Percentiles rank a stretch among this genome's conserved stretches.
These are phyloP conservation scores for Caenorhabditis sp. DNA, from an alignment of 2,888 invertebrate species.

Conservation along the genomic window DNA sequence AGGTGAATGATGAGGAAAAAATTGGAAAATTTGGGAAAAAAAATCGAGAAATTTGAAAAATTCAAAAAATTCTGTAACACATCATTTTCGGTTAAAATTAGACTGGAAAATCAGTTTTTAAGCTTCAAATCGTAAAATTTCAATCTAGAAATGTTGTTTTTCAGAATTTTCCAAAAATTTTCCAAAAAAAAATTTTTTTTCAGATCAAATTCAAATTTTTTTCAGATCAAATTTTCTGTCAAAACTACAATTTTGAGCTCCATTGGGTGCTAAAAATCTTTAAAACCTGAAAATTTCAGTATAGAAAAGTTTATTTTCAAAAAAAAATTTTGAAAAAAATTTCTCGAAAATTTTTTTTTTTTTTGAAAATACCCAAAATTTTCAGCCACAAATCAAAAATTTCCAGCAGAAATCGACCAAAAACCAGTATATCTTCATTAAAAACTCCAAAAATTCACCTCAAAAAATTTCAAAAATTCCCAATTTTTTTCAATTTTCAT, in stretches of 20 bases:
- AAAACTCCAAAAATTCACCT: not conserved
- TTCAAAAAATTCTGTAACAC: not conserved
- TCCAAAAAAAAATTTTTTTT: not conserved
- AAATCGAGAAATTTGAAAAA: not conserved
- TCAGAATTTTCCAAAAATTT: not conserved
- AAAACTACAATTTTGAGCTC: not conserved
- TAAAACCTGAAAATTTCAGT: not conserved
- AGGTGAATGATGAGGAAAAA: constrained; percentile 91
- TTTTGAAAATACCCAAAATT: too few relatives aligned
- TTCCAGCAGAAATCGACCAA: too few relatives aligned
- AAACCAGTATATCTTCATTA: not conserved
- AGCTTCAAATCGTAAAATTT: not conserved
- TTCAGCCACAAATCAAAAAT: too few relatives aligned
- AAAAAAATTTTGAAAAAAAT: constrained; percentile 11
- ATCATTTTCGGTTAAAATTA: too few relatives aligned
- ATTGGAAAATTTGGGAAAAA: constrained; percentile 8
- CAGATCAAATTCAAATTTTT: too few relatives aligned
- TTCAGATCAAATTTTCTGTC: not conserved
- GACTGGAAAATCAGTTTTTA: too few relatives aligned
- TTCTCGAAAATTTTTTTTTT: too few relatives aligned
- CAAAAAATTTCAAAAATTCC: not conserved
- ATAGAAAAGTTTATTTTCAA: too few relatives aligned
- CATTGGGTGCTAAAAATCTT: not conserved
- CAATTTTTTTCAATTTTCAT: not conserved
- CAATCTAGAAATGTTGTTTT: too few relatives aligned